Evolutionary conservation across 2,113 vertebrate genomes (phyloP), one percentile per base, ranked within the genome.

Genomic region (Struthidea cinerea): DNA sequence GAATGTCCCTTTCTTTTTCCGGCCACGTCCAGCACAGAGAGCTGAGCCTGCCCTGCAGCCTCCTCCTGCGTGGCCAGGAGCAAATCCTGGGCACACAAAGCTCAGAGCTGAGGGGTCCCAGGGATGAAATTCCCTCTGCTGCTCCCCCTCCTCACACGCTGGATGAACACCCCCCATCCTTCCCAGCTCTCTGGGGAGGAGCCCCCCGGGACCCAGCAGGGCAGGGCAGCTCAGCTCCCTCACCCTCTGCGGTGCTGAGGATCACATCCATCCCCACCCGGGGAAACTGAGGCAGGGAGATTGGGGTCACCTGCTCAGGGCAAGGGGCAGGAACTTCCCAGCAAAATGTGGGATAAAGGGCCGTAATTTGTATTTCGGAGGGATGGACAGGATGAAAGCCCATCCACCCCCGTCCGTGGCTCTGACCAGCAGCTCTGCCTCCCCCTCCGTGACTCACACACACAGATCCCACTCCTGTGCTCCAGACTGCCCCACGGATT

Each of bases 281-380:
- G 49, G 63, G 59, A 95, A 89, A 91, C 28, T 33, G 89, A 86
- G 63, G 50, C 84, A 89, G 46, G 24, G 47, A 81, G 50, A 53
- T 6, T 13, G 14, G 27, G 27, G 10, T 16, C 64, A 32, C 28
- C 55, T 60, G 21, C 41, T 70, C 46, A 49, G 28, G 37, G 39
- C 3, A 30, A 84, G 59, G 69, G 20, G 16, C 27, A 37, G 63
- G 56, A 82, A 9, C 6, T 20, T 35, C 39, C 13, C 12, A 39
- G 53, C 14, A 35, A 84, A 56, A 12, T 3, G 27, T 1, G 1
- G 41, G 28, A 10, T 39, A 57, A 80, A 14, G 18, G 26, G 46
- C 32, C 41, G 24, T 17, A 7, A 60, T 39, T 69, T 13, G 0
- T 13, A 1, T 67, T 61, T 70, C 6, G 37, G 52, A 67, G 59